These are phyloP conservation scores for Talpa occidentalis DNA, from an alignment of 2,113 vertebrate genomes.

Conservation along the genomic window DNA sequence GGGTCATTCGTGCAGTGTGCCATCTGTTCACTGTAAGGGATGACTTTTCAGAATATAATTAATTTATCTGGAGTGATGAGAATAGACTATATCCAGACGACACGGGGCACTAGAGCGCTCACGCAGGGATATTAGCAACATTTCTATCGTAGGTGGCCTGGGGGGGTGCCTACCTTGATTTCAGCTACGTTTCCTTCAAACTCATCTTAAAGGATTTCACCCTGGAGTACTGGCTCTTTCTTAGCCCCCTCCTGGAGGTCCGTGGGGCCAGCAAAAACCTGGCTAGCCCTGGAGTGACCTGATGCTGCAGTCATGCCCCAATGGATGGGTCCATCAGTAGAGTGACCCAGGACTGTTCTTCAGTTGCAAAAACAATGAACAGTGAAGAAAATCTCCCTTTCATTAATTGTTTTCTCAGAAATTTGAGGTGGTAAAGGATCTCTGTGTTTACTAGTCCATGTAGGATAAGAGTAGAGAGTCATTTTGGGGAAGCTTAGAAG, in stretches of 20 bases:
- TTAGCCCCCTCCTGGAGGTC: background rate
- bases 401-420: background rate
- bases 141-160: fast-evolving
- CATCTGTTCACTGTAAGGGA: too few relatives aligned
- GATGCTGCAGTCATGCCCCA: background rate
- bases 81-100: background rate
- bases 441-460: background rate
- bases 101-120: fast-evolving
- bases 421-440: background rate
- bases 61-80: too few relatives aligned
- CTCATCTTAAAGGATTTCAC: background rate
- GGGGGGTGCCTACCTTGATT: background rate
- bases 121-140: background rate
- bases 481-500: background rate
- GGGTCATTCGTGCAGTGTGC: too few relatives aligned
- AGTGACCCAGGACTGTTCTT: background rate
- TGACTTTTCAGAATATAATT: too few relatives aligned
- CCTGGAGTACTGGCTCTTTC: background rate
- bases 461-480: background rate
- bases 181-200: background rate
- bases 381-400: background rate
- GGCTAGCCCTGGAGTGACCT: background rate
- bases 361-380: background rate
- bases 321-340: too few relatives aligned
- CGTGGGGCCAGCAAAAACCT: too few relatives aligned